Base-by-base conservation (phyloP, 1,140 invertebrate species). In the Idris sp. region DNA sequence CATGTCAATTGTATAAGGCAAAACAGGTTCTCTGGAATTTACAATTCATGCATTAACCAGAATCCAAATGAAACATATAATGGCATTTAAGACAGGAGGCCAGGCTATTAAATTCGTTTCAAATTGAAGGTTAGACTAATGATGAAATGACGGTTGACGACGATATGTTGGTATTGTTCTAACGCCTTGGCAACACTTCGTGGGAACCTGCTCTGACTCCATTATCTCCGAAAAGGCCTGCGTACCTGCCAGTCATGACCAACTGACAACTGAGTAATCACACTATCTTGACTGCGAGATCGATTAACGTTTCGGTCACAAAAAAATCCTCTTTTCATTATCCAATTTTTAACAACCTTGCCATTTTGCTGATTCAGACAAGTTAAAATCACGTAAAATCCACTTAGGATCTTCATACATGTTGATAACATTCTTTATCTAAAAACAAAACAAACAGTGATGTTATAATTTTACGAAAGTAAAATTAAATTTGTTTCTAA, bases 11-110 rank as follows among this genome's bases (percentile, higher is more conserved):
- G 30, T 36, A 48, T 22, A 28, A n/a, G 15, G 41, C n/a, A n/a
- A 65, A 74, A 77, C 81, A 81, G 81, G 80, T 83, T 84, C 82
- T 81, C 51, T 72, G 80, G 85, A 86, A 85, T 86, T 82, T 75
- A 83, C 82, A 76, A 83, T 81, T 85, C 81, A 85, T 82, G 81
- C 81, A 81, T 69, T 68, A 78, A 78, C 44, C 77, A 79, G 78
- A 78, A 82, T 80, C 69, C 76, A 77, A 82, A 77, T 84, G 82
- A 84, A 84, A 84, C 78, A 74, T 83, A 85, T 84, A 85, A 86
- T 85, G 82, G 81, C 77, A 83, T 85, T 85, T 83, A 83, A 80
- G 80, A 79, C 77, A 77, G 64, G 75, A 71, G 78, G 74, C 49
- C 48, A 35, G 72, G 74, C 67, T 58, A 72, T 74, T 64, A 78